These are phyloP conservation scores for Noturus placidus DNA, from an alignment of 2,113 vertebrate genomes.

Conservation along the genomic window DNA sequence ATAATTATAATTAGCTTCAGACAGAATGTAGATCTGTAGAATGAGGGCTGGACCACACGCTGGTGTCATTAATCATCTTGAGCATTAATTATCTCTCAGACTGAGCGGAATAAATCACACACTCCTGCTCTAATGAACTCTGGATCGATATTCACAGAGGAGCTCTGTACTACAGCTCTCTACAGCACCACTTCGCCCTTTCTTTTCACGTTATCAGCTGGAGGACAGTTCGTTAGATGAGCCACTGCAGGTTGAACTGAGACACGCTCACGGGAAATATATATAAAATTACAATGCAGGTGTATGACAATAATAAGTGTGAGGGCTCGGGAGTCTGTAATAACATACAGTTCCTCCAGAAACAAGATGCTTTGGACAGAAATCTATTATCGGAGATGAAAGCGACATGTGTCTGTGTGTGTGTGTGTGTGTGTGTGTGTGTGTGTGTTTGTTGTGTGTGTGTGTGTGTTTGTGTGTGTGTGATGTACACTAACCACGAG, in stretches of 20 bases:
- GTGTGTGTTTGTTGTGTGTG: background rate
- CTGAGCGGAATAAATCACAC: constrained; percentile 57
- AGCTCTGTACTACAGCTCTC: background rate
- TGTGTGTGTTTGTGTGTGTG: background rate
- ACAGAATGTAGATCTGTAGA: background rate
- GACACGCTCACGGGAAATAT: background rate
- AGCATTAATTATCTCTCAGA: constrained; percentile 67
- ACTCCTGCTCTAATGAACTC: background rate
- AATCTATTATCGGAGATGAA: background rate
- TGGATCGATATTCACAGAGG: background rate
- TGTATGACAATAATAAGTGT: background rate
- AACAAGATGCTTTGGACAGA: background rate
- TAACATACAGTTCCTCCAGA: background rate
- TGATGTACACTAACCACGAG: constrained; percentile 78
- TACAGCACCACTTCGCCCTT: background rate
- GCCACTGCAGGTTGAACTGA: background rate
- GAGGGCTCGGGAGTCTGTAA: background rate
- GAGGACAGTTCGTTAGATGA: background rate
- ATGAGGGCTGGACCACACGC: background rate
- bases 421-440: constrained; percentile 48
- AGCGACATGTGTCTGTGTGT: background rate
- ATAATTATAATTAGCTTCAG: background rate
- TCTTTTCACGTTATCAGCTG: background rate
- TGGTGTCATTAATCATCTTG: constrained; percentile 59
- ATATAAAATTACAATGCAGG: background rate